phyloP scores from a whole-genome alignment of 2,888 invertebrate species.

The Caenorhabditis wallacei region DNA sequence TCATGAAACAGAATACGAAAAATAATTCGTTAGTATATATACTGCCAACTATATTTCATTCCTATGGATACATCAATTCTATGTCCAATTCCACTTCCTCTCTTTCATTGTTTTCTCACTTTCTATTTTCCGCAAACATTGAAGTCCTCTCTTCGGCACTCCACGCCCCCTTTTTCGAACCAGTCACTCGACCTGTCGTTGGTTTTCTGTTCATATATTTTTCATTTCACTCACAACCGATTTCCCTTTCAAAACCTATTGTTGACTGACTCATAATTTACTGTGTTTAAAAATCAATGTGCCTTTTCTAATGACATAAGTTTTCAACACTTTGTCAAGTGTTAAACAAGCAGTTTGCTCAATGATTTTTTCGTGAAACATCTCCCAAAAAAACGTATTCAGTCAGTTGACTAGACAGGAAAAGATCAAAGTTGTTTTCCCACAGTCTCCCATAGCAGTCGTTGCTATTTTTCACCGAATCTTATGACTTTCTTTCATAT shows the following conservation, averaged over 20 bases:
- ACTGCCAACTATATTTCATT: neutral
- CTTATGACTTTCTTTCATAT: neutral
- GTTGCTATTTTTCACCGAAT: neutral
- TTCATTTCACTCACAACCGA: conserved; percentile 16
- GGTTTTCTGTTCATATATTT: conserved; percentile 40
- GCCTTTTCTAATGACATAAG: no score
- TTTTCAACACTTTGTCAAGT: no score
- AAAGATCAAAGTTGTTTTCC: neutral
- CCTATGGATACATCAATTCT: conserved; percentile 30
- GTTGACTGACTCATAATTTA: conserved; percentile 9
- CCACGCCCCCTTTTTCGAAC: conserved; percentile 34
- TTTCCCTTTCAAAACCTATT: conserved; percentile 25
- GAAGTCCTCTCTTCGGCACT: conserved; percentile 33
- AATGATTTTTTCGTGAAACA: neutral
- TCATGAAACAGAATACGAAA: conserved; percentile 16
- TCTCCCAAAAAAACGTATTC: neutral
- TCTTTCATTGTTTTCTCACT: conserved; percentile 27
- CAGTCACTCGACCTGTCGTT: conserved; percentile 30
- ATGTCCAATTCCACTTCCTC: conserved; percentile 15
- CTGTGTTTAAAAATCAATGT: neutral
- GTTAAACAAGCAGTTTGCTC: no score
- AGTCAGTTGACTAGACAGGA: neutral
- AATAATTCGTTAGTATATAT: neutral
- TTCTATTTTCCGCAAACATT: conserved; percentile 30
- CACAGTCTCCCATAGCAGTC: conserved; percentile 8